Conservation (phyloP, 1,140 invertebrate species). For the Pachypsylla venusta region DNA sequence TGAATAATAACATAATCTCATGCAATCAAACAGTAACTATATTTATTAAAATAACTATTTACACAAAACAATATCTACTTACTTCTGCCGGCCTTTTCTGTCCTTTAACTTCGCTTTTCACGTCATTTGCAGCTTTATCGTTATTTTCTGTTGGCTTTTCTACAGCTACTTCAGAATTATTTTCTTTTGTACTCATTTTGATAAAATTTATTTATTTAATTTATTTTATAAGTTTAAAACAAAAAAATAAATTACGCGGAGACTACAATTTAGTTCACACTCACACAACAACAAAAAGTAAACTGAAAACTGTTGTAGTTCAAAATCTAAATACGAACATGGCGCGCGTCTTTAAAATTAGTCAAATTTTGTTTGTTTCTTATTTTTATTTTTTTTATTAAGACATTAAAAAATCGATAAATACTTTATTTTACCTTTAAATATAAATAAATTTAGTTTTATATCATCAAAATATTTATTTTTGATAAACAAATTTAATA, state of each 20-base stretch:
- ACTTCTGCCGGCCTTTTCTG: conserved; percentile 75
- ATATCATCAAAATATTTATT: too few relatives aligned
- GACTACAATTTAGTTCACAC: background rate
- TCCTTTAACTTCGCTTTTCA: conserved; percentile 67
- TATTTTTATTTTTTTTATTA: too few relatives aligned
- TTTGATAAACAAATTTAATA: background rate
- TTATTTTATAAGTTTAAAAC: background rate
- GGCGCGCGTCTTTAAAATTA: conserved; percentile 9
- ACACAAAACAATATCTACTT: conserved; percentile 34
- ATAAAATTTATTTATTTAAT: conserved; percentile 17
- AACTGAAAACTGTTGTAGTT: conserved; percentile 5
- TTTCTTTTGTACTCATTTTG: conserved; percentile 71
- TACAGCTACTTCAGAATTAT: conserved; percentile 62
- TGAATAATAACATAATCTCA: too few relatives aligned
- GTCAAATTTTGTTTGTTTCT: background rate
- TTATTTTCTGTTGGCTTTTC: conserved; percentile 57
- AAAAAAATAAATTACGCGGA: background rate
- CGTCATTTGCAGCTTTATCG: conserved; percentile 49
- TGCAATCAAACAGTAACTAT: too few relatives aligned
- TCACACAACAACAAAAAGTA: conserved; percentile 9
- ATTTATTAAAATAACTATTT: too few relatives aligned
- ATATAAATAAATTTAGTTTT: too few relatives aligned
- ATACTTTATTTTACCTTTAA: too few relatives aligned
- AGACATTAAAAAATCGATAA: too few relatives aligned
- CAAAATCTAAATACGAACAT: conserved; percentile 2